Evolutionary conservation across 30 jellyfish, hydroid and myxozoan genomes (phyloP).

Genomic region (Euphysa ruthae): DNA sequence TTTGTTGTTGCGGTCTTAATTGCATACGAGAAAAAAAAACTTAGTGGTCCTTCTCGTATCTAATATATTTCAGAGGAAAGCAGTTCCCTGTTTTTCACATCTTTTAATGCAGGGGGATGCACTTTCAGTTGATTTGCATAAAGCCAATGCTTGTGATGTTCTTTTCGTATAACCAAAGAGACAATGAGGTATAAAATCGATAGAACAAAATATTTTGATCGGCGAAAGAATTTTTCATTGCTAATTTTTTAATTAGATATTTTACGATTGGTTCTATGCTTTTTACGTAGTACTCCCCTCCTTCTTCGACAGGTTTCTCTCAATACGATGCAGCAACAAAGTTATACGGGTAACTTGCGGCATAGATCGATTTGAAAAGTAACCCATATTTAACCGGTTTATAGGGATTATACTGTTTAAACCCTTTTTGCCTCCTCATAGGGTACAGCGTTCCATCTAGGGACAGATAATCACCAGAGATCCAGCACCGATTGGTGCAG

Average conservation of each 20-base stretch:
- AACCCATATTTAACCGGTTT: conserved; percentile 32
- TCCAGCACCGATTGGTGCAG: no score
- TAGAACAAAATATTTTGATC: conserved; percentile 16
- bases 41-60: not conserved
- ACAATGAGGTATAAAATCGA: not conserved
- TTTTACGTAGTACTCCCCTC: not conserved
- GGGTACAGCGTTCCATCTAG: no score
- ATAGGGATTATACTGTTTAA: conserved; percentile 19
- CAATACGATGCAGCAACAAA: conserved; percentile 5
- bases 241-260: not conserved
- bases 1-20: conserved; percentile 2
- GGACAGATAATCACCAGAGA: no score
- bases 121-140: conserved; percentile 6
- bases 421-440: conserved; percentile 17
- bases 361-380: conserved; percentile 13
- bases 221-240: not conserved
- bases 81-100: conserved; percentile 1
- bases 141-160: conserved; percentile 14
- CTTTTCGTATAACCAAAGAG: conserved; percentile 8
- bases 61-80: not conserved
- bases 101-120: conserved; percentile 15
- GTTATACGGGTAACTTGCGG: conserved; percentile 14
- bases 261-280: conserved; percentile 6
- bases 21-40: conserved; percentile 2
- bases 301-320: conserved; percentile 22